These are phyloP conservation scores for Carpatolechia fugitivella DNA, from an alignment of 2,888 invertebrate genomes.

Conservation along the genomic window DNA sequence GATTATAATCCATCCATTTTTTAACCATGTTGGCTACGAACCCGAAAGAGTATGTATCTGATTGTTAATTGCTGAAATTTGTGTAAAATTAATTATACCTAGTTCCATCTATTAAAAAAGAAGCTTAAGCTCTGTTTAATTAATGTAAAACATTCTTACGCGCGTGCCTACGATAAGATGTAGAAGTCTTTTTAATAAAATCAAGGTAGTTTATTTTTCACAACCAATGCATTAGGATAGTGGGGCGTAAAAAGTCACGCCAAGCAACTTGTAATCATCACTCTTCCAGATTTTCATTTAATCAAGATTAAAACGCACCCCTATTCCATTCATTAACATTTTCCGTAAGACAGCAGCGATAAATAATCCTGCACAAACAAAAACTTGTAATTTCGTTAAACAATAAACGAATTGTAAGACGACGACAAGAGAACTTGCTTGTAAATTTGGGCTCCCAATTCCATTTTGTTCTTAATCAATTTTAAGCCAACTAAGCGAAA, in stretches of 20 bases:
- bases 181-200: no score
- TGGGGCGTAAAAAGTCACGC: slow-evolving; percentile 10
- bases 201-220: no score
- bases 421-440: slow-evolving; percentile 25
- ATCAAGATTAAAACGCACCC: slow-evolving; percentile 13
- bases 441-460: slow-evolving; percentile 35
- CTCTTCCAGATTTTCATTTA: slow-evolving; percentile 9
- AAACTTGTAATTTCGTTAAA: slow-evolving; percentile 16
- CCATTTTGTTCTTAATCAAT: slow-evolving; percentile 54
- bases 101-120: no score
- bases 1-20: not conserved
- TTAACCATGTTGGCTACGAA: not conserved
- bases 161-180: no score
- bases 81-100: no score
- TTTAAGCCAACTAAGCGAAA: slow-evolving; percentile 56
- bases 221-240: not conserved
- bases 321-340: slow-evolving; percentile 10
- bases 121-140: no score
- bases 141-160: no score
- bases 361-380: slow-evolving; percentile 14
- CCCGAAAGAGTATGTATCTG: no score
- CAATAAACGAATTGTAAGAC: slow-evolving; percentile 17
- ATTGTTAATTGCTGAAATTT: no score
- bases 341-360: slow-evolving; percentile 11
- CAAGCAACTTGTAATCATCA: slow-evolving; percentile 9